phyloP scores from a whole-genome alignment of 2,797 vertebrate species.

The Pitangus sulphuratus region DNA sequence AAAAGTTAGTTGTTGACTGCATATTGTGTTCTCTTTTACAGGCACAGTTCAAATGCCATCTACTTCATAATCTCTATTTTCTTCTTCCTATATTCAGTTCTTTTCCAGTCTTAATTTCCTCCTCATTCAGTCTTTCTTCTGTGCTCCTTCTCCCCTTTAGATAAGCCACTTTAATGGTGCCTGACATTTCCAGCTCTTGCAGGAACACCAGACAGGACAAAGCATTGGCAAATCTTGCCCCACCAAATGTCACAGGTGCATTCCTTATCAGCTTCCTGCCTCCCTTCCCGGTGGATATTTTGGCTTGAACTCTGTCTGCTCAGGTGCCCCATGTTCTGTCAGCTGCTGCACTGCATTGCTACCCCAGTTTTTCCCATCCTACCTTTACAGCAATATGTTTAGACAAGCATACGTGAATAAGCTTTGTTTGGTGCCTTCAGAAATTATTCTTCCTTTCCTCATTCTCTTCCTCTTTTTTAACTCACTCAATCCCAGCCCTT shows the following conservation, averaged over 20 bases:
- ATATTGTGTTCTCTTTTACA: neutral
- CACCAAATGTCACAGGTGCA: neutral
- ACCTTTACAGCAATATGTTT: neutral
- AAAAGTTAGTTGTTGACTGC: neutral
- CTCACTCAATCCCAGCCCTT: neutral
- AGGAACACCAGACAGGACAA: neutral
- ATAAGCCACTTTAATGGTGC: neutral
- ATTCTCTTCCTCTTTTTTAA: neutral
- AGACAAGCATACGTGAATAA: neutral
- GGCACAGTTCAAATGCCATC: neutral
- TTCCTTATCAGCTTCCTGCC: neutral
- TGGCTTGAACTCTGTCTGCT: neutral
- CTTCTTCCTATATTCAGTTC: neutral
- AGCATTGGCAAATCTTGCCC: neutral
- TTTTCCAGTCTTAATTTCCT: neutral
- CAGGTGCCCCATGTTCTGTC: neutral
- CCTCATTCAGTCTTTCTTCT: neutral
- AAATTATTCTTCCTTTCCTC: neutral
- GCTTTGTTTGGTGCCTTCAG: neutral
- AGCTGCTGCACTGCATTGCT: neutral
- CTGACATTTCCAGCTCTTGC: neutral
- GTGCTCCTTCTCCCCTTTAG: neutral
- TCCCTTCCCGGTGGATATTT: neutral
- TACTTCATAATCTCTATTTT: neutral
- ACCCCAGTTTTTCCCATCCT: neutral